Percentiles rank a stretch among this genome's conserved stretches.
These are phyloP conservation scores for Lycorma delicatula DNA, from an alignment of 1,140 invertebrate species.

Conservation along the genomic window DNA sequence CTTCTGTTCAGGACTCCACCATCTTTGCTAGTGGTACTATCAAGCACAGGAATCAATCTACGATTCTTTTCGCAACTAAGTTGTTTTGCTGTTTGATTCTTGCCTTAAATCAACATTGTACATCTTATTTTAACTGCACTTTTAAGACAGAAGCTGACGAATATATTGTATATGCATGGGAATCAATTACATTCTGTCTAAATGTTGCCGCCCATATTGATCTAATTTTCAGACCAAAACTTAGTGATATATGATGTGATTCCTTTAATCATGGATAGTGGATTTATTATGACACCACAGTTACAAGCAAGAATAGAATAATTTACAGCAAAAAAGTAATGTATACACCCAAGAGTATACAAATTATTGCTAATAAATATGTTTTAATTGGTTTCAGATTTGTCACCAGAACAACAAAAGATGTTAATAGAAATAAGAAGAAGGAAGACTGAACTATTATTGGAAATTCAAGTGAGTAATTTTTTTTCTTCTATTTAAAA, in stretches of 20 bases:
- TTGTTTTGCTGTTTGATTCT: too few species aligned
- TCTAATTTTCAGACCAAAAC: neutral
- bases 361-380: conserved; percentile 3
- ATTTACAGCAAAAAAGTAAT: neutral
- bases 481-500: neutral
- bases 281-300: neutral
- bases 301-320: too few species aligned
- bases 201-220: neutral
- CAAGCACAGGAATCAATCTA: too few species aligned
- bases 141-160: too few species aligned
- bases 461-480: conserved; percentile 81
- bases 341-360: neutral
- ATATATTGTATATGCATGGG: too few species aligned
- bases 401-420: conserved; percentile 85
- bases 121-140: too few species aligned
- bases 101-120: too few species aligned
- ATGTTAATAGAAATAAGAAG: conserved; percentile 79
- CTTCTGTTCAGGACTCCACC: too few species aligned
- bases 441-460: conserved; percentile 78
- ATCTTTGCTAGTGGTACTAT: too few species aligned
- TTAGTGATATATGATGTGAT: neutral
- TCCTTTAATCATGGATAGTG: neutral
- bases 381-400: conserved; percentile 59
- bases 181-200: too few species aligned
- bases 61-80: too few species aligned